A percentile compares a stretch with the other conserved stretches of the same genome.
These are phyloP conservation scores for Silurus aristotelis DNA, from an alignment of 2,797 vertebrate genomes.

Conservation along the genomic window DNA sequence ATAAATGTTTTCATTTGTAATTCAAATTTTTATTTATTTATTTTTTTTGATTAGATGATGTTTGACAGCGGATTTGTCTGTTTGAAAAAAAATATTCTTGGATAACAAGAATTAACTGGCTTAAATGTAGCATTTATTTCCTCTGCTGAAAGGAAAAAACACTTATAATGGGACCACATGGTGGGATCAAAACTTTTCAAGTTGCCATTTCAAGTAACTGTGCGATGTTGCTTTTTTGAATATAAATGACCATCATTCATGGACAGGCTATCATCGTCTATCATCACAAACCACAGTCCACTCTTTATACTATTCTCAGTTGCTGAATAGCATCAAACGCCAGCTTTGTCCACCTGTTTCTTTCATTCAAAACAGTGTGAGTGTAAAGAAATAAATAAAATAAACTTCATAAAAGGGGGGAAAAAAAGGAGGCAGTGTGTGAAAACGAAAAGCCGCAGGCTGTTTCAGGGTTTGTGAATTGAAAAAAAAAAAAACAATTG, in stretches of 20 bases:
- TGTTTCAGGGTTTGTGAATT: slow-evolving; percentile 45
- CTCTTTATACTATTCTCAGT: neutral
- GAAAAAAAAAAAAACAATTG: slow-evolving; percentile 31
- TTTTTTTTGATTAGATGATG: neutral
- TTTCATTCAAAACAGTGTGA: slow-evolving; percentile 13
- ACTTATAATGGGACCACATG: neutral
- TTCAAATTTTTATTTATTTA: too few species aligned
- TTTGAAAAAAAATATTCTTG: neutral
- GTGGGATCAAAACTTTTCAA: neutral
- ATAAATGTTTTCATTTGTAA: neutral
- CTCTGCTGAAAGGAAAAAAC: neutral
- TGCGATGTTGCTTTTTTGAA: neutral
- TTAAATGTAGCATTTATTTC: neutral
- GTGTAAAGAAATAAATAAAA: slow-evolving; percentile 35
- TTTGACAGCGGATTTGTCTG: neutral
- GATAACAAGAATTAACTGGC: neutral
- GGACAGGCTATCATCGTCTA: neutral
- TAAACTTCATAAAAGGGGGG: slow-evolving; percentile 21
- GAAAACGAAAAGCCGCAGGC: slow-evolving; percentile 31
- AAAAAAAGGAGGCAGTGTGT: slow-evolving; percentile 21
- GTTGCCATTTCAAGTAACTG: neutral
- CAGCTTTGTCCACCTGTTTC: neutral
- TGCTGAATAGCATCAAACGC: slow-evolving; percentile 12
- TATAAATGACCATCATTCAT: neutral
- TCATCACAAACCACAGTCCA: slow-evolving; percentile 15